Evolutionary conservation across 2,888 invertebrate genomes (phyloP).

Genomic region (Macropis europaea): DNA sequence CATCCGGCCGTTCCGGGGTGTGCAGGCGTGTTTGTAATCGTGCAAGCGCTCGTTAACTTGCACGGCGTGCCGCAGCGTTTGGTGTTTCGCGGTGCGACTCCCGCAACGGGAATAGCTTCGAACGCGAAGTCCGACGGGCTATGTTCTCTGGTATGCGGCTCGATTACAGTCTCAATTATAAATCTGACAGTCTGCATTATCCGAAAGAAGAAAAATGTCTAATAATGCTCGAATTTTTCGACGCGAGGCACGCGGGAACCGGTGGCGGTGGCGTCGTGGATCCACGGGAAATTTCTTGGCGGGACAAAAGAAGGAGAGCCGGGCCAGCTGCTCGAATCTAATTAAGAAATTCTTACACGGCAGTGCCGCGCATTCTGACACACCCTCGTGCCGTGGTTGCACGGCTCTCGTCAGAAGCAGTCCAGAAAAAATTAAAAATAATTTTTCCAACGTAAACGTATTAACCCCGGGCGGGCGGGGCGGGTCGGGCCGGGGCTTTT

Average conservation of each 20-base stretch:
- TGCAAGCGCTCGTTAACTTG: too few relatives aligned
- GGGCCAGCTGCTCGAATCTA: slow-evolving; percentile 70
- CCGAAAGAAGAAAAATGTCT: slow-evolving; percentile 8
- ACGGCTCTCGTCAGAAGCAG: slow-evolving; percentile 38
- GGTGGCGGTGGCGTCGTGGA: slow-evolving; percentile 53
- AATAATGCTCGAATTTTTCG: slow-evolving; percentile 50
- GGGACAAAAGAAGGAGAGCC: slow-evolving; percentile 65
- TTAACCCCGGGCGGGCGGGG: slow-evolving; percentile 69
- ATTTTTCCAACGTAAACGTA: slow-evolving; percentile 75
- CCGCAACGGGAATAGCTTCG: too few relatives aligned
- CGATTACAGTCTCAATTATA: slow-evolving; percentile 1
- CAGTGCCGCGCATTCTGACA: slow-evolving; percentile 65
- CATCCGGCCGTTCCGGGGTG: too few relatives aligned
- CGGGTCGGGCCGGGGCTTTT: slow-evolving; percentile 57
- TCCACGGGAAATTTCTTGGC: slow-evolving; percentile 59
- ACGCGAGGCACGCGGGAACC: slow-evolving; percentile 20
- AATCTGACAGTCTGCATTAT: slow-evolving; percentile 18
- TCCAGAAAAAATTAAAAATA: slow-evolving; percentile 75
- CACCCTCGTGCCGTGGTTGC: slow-evolving; percentile 33
- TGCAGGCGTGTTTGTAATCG: too few relatives aligned
- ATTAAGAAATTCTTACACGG: slow-evolving; percentile 77
- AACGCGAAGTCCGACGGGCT: background rate
- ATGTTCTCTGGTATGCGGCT: background rate
- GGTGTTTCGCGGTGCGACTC: too few relatives aligned
- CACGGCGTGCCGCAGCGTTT: too few relatives aligned